phyloP scores from a whole-genome alignment of 2,113 vertebrate genomes.

The Myocastor coypus region DNA sequence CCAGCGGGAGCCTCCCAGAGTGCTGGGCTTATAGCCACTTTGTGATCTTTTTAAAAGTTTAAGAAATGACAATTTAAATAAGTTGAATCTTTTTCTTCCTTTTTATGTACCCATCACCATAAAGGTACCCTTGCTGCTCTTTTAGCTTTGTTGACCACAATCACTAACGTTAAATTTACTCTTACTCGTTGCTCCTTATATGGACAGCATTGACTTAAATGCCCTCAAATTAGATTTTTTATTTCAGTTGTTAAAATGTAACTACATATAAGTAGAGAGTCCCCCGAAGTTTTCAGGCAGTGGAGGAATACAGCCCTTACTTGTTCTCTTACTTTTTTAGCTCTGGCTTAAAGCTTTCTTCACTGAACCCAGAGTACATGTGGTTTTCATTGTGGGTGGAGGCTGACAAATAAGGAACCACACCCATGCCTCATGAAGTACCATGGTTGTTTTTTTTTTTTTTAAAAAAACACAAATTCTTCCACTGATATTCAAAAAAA shows the following conservation, averaged over 20 bases:
- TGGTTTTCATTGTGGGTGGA: conserved; percentile 84
- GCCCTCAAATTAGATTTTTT: conserved; percentile 10
- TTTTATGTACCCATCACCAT: neutral
- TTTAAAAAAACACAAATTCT: neutral
- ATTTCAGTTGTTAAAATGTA: conserved; percentile 61
- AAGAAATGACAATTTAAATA: neutral
- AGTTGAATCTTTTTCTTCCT: neutral
- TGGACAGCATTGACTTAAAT: conserved; percentile 3
- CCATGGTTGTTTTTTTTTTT: neutral
- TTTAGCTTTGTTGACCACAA: conserved; percentile 50
- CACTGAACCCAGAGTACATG: conserved; percentile 65
- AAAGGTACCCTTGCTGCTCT: conserved; percentile 37
- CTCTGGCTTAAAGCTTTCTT: conserved; percentile 71
- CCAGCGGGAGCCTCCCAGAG: neutral
- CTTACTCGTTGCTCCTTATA: conserved; percentile 8
- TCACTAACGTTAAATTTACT: conserved; percentile 1
- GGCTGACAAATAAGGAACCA: conserved; percentile 81
- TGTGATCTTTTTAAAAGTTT: neutral
- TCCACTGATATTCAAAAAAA: conserved; percentile 59
- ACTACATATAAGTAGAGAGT: neutral
- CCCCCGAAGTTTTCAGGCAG: conserved; percentile 36
- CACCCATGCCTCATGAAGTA: conserved; percentile 75
- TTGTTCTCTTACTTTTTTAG: conserved; percentile 62
- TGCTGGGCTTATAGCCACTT: neutral
- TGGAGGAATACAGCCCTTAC: neutral